These are phyloP conservation scores for Eospalax fontanierii DNA, from an alignment of 2,797 vertebrate species.

Conservation along the genomic window DNA sequence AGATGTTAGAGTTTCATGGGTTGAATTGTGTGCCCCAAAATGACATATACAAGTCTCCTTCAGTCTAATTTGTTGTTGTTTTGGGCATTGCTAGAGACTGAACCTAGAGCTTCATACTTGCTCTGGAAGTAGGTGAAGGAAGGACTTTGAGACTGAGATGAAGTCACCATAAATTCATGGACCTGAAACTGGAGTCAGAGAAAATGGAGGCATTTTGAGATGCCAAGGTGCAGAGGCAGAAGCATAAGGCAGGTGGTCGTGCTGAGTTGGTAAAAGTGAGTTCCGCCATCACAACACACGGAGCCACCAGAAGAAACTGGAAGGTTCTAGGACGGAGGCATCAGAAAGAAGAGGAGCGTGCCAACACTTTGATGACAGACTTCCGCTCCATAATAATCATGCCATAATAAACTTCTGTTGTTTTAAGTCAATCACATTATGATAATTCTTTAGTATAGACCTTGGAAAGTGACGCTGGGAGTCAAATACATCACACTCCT, in stretches of 20 bases:
- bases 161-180: background rate
- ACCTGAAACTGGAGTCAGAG: background rate
- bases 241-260: background rate
- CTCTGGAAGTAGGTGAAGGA: background rate
- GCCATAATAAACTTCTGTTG: no score
- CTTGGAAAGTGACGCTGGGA: background rate
- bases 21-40: no score
- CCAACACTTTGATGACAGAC: background rate
- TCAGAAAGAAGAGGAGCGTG: background rate
- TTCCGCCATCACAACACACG: background rate
- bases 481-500: background rate
- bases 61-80: no score
- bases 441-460: background rate
- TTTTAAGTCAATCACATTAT: no score
- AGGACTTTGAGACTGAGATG: no score
- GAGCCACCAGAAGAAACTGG: background rate
- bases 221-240: background rate
- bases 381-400: background rate
- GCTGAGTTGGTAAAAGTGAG: background rate
- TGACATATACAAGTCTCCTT: no score
- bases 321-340: background rate
- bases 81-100: no score
- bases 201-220: background rate
- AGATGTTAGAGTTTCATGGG: no score
- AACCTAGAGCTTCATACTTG: no score